These are phyloP conservation scores for Lydus trimaculatus DNA, from an alignment of 2,888 invertebrate species.

Conservation along the genomic window DNA sequence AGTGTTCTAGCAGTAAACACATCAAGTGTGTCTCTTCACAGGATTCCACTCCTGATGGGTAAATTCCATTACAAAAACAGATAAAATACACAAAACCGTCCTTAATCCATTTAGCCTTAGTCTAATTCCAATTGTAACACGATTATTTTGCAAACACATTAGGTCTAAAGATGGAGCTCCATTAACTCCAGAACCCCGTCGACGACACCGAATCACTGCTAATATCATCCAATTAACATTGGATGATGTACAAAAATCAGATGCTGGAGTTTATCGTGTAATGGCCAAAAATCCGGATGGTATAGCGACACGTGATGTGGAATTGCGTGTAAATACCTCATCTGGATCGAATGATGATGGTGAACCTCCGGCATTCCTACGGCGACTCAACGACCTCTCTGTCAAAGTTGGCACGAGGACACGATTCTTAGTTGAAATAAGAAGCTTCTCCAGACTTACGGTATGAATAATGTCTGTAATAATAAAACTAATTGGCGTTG, in stretches of 20 bases:
- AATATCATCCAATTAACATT: conserved; percentile 78
- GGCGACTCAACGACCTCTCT: conserved; percentile 84
- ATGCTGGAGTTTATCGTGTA: conserved; percentile 79
- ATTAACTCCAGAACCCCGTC: conserved; percentile 73
- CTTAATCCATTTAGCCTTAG: neutral
- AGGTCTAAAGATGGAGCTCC: conserved; percentile 69
- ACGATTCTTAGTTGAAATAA: conserved; percentile 83
- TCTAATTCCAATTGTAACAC: conserved; percentile 4
- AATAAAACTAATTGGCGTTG: conserved; percentile 4
- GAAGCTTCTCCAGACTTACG: conserved; percentile 65
- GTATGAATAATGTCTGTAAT: conserved; percentile 37
- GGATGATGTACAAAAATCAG: conserved; percentile 74
- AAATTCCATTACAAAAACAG: conserved; percentile 27
- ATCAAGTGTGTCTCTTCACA: conserved; percentile 46
- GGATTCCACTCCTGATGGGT: conserved; percentile 50
- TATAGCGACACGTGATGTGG: conserved; percentile 63
- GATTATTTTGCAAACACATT: conserved; percentile 27
- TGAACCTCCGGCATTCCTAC: conserved; percentile 82
- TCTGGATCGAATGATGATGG: conserved; percentile 61
- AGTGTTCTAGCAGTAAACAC: conserved; percentile 54
- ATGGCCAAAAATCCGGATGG: conserved; percentile 69
- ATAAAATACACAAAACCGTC: neutral
- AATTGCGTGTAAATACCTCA: conserved; percentile 66
- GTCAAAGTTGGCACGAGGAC: conserved; percentile 91
- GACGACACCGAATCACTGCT: conserved; percentile 64